These are phyloP conservation scores for Bactericera cockerelli DNA, from an alignment of 1,140 invertebrate species.

Conservation along the genomic window DNA sequence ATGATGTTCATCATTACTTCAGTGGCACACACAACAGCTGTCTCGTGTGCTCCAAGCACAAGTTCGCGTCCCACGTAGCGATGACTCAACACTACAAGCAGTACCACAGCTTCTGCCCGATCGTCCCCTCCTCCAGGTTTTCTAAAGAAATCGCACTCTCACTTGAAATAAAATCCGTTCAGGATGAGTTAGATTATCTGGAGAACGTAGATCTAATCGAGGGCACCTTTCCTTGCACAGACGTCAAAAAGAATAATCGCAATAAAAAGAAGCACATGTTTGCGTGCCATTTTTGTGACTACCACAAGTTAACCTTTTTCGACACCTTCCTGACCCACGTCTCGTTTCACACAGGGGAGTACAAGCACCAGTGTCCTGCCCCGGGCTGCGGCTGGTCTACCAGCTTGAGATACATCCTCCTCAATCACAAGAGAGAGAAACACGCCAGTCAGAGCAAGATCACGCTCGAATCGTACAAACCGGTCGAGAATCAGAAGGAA, in stretches of 20 bases:
- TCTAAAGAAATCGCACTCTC: neutral
- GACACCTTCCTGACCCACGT: neutral
- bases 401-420: neutral
- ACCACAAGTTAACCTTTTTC: neutral
- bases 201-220: neutral
- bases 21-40: neutral
- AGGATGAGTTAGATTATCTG: neutral
- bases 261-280: neutral
- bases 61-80: neutral
- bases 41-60: neutral
- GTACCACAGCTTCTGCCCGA: neutral
- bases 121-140: neutral
- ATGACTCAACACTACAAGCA: neutral
- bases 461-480: neutral
- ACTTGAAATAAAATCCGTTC: neutral
- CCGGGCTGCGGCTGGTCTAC: neutral
- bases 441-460: neutral
- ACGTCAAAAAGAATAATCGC: neutral
- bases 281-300: neutral
- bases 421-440: neutral
- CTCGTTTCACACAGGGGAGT: neutral
- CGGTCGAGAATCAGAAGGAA: neutral
- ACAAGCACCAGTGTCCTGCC: neutral
- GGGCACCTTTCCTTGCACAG: neutral
- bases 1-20: neutral